A percentile compares a stretch with the other conserved stretches of the same genome.
Conservation (phyloP, 2,113 vertebrate species). For the Aix galericulata region DNA sequence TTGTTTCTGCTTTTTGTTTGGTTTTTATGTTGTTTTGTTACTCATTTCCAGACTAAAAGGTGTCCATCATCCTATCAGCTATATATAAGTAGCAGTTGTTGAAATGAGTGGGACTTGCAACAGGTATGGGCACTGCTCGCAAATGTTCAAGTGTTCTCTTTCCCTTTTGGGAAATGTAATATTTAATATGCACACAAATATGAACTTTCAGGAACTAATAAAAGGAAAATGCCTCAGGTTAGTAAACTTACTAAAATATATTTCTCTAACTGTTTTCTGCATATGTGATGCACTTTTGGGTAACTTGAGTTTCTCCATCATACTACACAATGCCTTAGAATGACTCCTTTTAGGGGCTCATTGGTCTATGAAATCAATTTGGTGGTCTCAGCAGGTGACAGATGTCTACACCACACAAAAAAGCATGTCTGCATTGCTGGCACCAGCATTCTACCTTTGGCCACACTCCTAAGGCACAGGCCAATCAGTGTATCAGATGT, state of each 20-base stretch:
- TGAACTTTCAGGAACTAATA: neutral
- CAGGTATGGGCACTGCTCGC: neutral
- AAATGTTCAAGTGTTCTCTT: neutral
- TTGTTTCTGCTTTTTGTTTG: neutral
- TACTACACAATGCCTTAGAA: neutral
- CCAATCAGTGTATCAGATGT: neutral
- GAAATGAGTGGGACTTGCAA: neutral
- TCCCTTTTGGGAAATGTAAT: neutral
- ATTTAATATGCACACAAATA: neutral
- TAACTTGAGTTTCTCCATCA: neutral
- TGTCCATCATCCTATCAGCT: neutral
- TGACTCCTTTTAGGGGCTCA: neutral
- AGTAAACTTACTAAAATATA: neutral
- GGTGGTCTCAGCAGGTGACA: neutral
- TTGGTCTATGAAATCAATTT: neutral
- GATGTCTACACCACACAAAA: rapidly evolving
- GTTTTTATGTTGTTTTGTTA: neutral
- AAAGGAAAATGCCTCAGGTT: neutral
- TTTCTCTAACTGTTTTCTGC: neutral
- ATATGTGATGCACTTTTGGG: neutral
- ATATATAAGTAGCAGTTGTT: neutral
- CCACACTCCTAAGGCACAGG: neutral
- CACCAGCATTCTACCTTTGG: neutral
- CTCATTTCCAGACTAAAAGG: neutral
- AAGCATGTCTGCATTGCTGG: neutral